Base-by-base conservation (phyloP, 1,140 invertebrate species). In the Neodiprion pinetum region DNA sequence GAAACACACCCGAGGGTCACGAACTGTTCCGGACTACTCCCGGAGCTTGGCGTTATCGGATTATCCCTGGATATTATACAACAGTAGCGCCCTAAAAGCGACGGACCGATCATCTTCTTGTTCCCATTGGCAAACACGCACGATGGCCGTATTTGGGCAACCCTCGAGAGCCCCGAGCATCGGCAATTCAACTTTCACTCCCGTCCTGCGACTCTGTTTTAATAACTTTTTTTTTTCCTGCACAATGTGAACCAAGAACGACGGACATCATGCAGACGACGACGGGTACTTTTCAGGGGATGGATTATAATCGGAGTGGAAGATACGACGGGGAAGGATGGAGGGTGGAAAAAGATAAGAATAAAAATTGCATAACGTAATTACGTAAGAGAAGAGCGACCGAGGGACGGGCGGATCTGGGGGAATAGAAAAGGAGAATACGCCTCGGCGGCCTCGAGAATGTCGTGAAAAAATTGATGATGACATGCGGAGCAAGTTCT, bases 1-100 rank as follows among this genome's bases (percentile, higher is more conserved):
- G 53, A 61, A 61, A 61, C 53, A 61, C 53, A 61, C 53, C n/a
- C 53, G 11, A 61, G 53, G 53, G 53, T 61, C 53, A 61, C 53
- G 53, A 61, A 14, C n/a, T 61, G 0, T 61, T 61, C 53, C 53
- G 53, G 53, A 61, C 53, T 21, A 0, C 17, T 61, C 53, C 53
- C 53, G 7, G 14, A 61, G 53, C 53, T 61, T 61, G 53, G 53
- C 53, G 53, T 61, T 14, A 61, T 61, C 53, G 53, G 53, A 61
- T 61, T 61, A 61, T 61, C 53, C 5, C n/a, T 5, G 53, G 7
- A 61, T 61, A 61, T 61, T 61, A 61, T 9, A 61, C 28, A 61
- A 61, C n/a, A 61, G 53, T 7, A 4, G 53, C 11, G 5, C 53
- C 53, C 7, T 17, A 5, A 40, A 40, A 40, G 28, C 28, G 28